phyloP scores from a whole-genome alignment of 2,888 invertebrate genomes.

The Pristionchus fissidentatus region DNA sequence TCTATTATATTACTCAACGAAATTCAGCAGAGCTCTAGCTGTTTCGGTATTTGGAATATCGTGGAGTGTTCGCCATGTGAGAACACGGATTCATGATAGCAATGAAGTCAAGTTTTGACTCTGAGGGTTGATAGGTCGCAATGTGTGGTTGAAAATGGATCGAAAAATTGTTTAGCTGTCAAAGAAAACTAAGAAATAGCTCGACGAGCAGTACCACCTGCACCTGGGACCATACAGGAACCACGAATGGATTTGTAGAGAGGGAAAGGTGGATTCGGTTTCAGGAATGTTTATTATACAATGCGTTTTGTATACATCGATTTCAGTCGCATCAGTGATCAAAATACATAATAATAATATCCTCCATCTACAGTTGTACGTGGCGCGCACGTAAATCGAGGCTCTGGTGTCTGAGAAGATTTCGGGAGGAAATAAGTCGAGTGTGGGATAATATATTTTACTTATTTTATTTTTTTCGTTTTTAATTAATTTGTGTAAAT shows the following conservation, averaged over 20 bases:
- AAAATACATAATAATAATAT: background rate
- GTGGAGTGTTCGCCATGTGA: too few relatives aligned
- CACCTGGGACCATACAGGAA: conserved; percentile 81
- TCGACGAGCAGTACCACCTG: conserved; percentile 86
- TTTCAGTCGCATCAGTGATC: too few relatives aligned
- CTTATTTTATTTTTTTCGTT: background rate
- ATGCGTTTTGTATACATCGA: background rate
- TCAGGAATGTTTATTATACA: conserved; percentile 29
- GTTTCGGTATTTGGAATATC: too few relatives aligned
- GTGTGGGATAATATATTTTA: background rate
- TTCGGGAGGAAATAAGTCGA: conserved; percentile 85
- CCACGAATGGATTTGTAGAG: too few relatives aligned
- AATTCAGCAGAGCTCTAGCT: too few relatives aligned
- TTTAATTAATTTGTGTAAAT: too few relatives aligned
- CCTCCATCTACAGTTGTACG: conserved; percentile 86
- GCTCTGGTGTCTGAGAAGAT: conserved; percentile 98
- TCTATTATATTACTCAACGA: too few relatives aligned
- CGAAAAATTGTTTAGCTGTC: conserved; percentile 3
- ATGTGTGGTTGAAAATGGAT: background rate
- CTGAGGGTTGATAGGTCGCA: background rate
- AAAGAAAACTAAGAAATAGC: conserved; percentile 75
- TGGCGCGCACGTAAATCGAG: conserved; percentile 98
- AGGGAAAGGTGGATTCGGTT: too few relatives aligned
- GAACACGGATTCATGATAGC: too few relatives aligned
- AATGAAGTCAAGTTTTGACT: background rate